Evolutionary conservation across 2,888 invertebrate genomes (phyloP), one percentile per base, ranked within the genome.

Genomic region (Hydraecia micacea): DNA sequence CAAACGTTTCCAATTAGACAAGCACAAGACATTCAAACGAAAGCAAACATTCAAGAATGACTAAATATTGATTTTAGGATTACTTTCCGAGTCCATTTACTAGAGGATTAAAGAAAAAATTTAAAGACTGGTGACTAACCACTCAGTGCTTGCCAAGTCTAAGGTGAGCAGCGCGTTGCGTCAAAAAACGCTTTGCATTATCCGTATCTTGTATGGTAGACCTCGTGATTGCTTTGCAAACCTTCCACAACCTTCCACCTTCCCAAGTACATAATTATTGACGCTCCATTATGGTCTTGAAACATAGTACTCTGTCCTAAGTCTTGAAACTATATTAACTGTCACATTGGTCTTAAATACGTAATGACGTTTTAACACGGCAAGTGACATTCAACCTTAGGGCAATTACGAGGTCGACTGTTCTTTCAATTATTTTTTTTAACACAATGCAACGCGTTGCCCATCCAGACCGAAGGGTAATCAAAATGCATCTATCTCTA

Each of bases 1-100:
- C 58, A 66, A 68, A 68, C 58, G 49, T 62, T 63, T 75, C 42
- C 69, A 74, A 55, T 68, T 28, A 75, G 60, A 85, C 86, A 83
- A 46, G 68, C 83, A 82, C 72, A 73, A 70, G 66, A 86, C 83
- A 84, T 36, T 80, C 32, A 77, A 66, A 82, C 39, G 62, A 58
- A 77, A 70, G 83, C 69, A 58, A 76, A 81, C 72, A 86, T 63
- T 63, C 13, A 73, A 73, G 36, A 77, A 73, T 52, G 25, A 36
- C 49, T 66, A 85, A 65, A 81, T 85, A 75, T 52, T 55, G 55
- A 55, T 66, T 36, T 55, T 49, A 68, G 49, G 18, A 72, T 78
- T 73, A 86, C 84, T 85, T 85, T 85, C 84, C 84, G 87, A 86
- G 84, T 85, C 84, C 68, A n/a, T 70, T 78, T 69, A 85, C 75